A percentile compares a stretch with the other conserved stretches of the same genome.
Evolutionary conservation across 1,140 invertebrate genomes (phyloP).

Genomic region (Temnothorax longispinosus): DNA sequence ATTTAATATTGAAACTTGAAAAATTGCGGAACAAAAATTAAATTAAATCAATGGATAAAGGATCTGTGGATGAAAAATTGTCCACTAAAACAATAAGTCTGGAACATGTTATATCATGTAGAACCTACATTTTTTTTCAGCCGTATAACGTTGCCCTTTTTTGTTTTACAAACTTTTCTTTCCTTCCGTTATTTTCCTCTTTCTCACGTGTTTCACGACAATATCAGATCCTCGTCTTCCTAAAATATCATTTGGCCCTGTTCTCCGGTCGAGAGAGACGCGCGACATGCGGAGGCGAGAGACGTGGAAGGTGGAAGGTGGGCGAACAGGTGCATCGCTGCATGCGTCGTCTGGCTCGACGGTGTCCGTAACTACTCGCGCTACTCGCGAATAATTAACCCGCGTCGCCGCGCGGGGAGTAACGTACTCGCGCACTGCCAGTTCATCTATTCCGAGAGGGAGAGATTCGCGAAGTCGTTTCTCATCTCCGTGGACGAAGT

Average conservation of each 20-base stretch:
- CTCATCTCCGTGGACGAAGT: neutral
- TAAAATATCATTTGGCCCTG: conserved; percentile 32
- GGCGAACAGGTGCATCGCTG: conserved; percentile 38
- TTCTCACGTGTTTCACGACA: neutral
- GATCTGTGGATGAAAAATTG: neutral
- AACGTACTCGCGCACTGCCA: neutral
- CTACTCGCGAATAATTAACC: conserved; percentile 35
- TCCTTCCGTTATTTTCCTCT: neutral
- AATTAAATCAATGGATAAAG: neutral
- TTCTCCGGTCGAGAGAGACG: conserved; percentile 13
- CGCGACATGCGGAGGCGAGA: conserved; percentile 23
- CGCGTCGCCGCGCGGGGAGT: neutral
- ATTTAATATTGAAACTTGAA: conserved; percentile 21
- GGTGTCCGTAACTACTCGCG: conserved; percentile 29
- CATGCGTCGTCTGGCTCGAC: conserved; percentile 19
- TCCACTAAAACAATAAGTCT: neutral
- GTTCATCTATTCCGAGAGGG: conserved; percentile 37
- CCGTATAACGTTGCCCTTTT: neutral
- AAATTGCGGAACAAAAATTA: conserved; percentile 6
- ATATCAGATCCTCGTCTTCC: neutral
- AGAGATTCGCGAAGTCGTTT: conserved; percentile 3
- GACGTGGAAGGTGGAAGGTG: conserved; percentile 20
- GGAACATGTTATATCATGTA: neutral
- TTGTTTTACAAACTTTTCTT: neutral
- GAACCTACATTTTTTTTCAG: neutral